Conservation (phyloP, 2,113 vertebrate genomes). For the Procavia capensis region DNA sequence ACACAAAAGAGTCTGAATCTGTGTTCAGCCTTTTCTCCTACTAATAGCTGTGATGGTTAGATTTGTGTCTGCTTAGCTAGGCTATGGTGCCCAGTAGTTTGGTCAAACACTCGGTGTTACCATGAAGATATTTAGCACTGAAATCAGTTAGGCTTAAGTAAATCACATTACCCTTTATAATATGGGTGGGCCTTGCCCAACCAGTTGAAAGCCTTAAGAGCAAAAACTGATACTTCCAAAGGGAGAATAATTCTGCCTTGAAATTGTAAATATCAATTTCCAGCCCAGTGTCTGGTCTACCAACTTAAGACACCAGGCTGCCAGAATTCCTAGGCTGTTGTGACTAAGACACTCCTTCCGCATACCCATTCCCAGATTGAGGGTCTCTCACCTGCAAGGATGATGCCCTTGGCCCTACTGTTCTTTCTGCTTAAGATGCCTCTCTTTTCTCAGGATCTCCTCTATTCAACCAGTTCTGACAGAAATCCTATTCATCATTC, state of each 20-base stretch:
- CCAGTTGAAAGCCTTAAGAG: not conserved
- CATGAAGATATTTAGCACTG: not conserved
- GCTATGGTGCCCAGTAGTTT: not conserved
- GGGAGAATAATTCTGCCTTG: not conserved
- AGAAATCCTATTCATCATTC: not conserved
- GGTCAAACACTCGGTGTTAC: not conserved
- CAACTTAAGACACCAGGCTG: not conserved
- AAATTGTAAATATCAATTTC: not conserved
- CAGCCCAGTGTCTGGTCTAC: not conserved
- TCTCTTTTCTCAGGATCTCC: not conserved
- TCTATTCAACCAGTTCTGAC: not conserved
- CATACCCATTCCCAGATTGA: not conserved
- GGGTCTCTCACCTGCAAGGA: not conserved
- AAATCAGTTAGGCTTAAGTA: not conserved
- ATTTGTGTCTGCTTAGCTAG: not conserved
- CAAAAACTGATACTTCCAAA: not conserved
- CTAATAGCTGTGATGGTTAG: not conserved
- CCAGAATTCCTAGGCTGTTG: not conserved
- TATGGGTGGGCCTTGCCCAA: not conserved
- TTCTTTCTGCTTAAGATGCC: not conserved
- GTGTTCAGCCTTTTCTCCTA: not conserved
- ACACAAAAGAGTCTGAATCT: not conserved
- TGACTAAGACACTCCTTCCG: not conserved
- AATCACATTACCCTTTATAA: not conserved
- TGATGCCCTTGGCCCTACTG: rapidly evolving